These are phyloP conservation scores for Drosophila stalkeri DNA, from an alignment of 2,888 invertebrate genomes.

Conservation along the genomic window DNA sequence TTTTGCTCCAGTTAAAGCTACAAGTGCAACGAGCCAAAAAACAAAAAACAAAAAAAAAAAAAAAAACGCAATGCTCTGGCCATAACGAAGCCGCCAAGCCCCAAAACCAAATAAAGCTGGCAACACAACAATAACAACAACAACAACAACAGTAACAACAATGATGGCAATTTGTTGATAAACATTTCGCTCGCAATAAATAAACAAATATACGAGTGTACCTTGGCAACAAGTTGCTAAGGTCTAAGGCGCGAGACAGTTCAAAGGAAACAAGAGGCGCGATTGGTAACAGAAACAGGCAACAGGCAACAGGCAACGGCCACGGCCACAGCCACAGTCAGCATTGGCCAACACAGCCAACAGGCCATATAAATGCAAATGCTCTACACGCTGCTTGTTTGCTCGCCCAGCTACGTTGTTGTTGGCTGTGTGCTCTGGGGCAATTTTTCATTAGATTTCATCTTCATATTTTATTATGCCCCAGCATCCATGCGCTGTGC, in stretches of 20 bases:
- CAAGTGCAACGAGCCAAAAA: slow-evolving; percentile 40
- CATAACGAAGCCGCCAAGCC: slow-evolving; percentile 10
- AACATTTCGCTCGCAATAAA: slow-evolving; percentile 84
- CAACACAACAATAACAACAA: slow-evolving; percentile 64
- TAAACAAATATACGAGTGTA: slow-evolving; percentile 73
- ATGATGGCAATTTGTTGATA: slow-evolving; percentile 84
- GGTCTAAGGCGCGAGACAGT: slow-evolving; percentile 57
- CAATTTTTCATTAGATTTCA: slow-evolving; percentile 83
- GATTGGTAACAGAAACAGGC: slow-evolving; percentile 33
- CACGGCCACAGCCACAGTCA: slow-evolving; percentile 5
- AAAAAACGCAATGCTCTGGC: slow-evolving; percentile 30
- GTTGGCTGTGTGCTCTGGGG: slow-evolving; percentile 73
- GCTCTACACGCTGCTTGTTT: slow-evolving; percentile 70
- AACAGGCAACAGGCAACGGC: slow-evolving; percentile 20
- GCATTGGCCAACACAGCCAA: slow-evolving; percentile 29
- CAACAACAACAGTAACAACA: slow-evolving; percentile 71
- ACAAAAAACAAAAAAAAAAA: slow-evolving; percentile 14
- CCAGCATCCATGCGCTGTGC: slow-evolving; percentile 27
- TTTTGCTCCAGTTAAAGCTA: slow-evolving; percentile 65
- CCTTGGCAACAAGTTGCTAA: slow-evolving; percentile 62
- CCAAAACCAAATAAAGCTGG: slow-evolving; percentile 45
- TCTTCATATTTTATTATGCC: slow-evolving; percentile 79
- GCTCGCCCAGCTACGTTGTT: slow-evolving; percentile 56
- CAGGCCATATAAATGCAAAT: slow-evolving; percentile 80
- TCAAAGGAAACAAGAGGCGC: slow-evolving; percentile 44